Evolutionary conservation across 2,113 vertebrate species (phyloP).

Genomic region (Cephalopholis sonnerati): DNA sequence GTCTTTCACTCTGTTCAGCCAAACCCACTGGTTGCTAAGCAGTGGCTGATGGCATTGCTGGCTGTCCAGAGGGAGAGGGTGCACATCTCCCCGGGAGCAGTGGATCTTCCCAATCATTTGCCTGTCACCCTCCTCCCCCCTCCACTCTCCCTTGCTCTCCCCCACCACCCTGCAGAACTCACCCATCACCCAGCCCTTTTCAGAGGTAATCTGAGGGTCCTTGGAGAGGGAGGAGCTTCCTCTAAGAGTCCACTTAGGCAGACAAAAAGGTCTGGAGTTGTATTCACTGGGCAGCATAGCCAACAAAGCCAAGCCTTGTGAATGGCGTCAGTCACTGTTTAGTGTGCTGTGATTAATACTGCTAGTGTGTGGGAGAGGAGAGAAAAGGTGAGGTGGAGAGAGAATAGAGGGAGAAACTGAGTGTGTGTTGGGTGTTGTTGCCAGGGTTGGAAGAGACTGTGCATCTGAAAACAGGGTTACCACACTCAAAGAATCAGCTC

Average conservation of each 20-base stretch:
- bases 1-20: slow-evolving; percentile 74
- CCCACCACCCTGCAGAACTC: slow-evolving; percentile 54
- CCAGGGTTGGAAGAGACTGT: slow-evolving; percentile 18
- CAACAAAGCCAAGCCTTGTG: slow-evolving; percentile 86
- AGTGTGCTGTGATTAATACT: slow-evolving; percentile 91
- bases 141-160: slow-evolving; percentile 20
- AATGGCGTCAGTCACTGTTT: slow-evolving; percentile 91
- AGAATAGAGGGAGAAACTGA: slow-evolving; percentile 33
- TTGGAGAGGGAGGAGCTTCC: slow-evolving; percentile 82
- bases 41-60: slow-evolving; percentile 77
- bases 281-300: slow-evolving; percentile 87
- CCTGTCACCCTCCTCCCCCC: slow-evolving; percentile 57
- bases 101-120: slow-evolving; percentile 88
- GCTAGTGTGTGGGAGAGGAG: slow-evolving; percentile 67
- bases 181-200: slow-evolving; percentile 82
- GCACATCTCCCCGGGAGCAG: slow-evolving; percentile 81
- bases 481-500: slow-evolving; percentile 5
- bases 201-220: slow-evolving; percentile 85
- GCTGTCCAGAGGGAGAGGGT: slow-evolving; percentile 80
- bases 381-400: slow-evolving; percentile 61
- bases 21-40: slow-evolving; percentile 87
- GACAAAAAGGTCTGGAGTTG: slow-evolving; percentile 89
- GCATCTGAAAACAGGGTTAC: slow-evolving; percentile 11
- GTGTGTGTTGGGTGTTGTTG: slow-evolving; percentile 35
- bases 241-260: slow-evolving; percentile 90